Base-by-base conservation (phyloP, 2,797 vertebrate species). In the Hippoglossus hippoglossus region DNA sequence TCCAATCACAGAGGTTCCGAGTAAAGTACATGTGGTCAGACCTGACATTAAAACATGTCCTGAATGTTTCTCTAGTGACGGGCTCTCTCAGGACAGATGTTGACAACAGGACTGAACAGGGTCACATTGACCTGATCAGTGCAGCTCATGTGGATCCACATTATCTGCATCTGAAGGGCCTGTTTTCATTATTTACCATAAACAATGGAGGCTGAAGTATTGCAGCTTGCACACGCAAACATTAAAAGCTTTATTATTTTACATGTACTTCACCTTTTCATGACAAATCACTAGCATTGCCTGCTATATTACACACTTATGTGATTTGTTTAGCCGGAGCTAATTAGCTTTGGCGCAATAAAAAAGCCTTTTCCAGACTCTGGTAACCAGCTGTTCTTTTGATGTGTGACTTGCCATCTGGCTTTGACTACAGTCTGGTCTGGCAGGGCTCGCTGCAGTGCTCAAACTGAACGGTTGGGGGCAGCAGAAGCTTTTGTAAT, bases 401-500 rank as follows among this genome's bases (percentile, higher is more conserved):
- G 71, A 92, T 86, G 78, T 92, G 84, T 58, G 69, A 85, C 61
- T 75, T 66, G 82, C 91, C 92, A 92, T 91, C 90, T 91, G 91
- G 85, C 75, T 91, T 88, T 73, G 66, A 79, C 77, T 51, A 34
- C 79, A 86, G 36, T 85, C 73, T 83, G 65, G 67, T 70, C 77
- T 52, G 75, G 73, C 83, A 65, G 71, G 1, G 51, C 44, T 76
- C 36, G 73, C 81, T 93, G 91, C 83, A 79, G 81, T 92, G 61
- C 83, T 83, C 73, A 77, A 75, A 84, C 47, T 57, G 31, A 88
- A 82, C 91, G 86, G 84, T 79, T 90, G 94, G 87, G 91, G 93
- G 93, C 93, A 93, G 90, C 88, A 93, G 75, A 89, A 73, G 63
- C 83, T 91, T 87, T 85, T 91, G 81, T 90, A 83, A 82, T 87